phyloP scores from a whole-genome alignment of 2,113 vertebrate species.

The Podarcis muralis region DNA sequence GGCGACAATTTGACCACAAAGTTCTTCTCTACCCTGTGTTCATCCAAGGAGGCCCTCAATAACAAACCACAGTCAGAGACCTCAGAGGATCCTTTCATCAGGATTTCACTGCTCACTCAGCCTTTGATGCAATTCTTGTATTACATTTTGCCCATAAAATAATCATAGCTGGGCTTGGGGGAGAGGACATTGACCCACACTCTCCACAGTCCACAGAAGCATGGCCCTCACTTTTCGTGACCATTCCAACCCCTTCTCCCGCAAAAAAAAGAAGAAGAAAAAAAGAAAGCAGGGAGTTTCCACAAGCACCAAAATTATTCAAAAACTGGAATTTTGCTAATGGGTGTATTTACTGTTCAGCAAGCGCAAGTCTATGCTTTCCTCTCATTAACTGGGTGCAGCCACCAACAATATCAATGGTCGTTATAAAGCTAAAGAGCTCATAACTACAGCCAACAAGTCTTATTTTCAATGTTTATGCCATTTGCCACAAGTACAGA shows the following conservation, averaged over 20 bases:
- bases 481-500: not conserved
- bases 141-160: not conserved
- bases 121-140: not conserved
- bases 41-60: not conserved
- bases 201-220: not conserved
- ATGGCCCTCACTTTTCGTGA: not conserved
- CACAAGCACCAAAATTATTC: not conserved
- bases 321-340: not conserved
- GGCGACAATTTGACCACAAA: not conserved
- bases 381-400: not conserved
- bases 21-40: not conserved
- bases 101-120: not conserved
- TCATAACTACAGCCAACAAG: not conserved
- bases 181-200: not conserved
- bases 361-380: no score
- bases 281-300: not conserved
- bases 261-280: no score
- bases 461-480: not conserved
- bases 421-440: not conserved
- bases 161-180: not conserved
- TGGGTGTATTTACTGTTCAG: not conserved
- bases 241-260: not conserved
- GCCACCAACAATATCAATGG: not conserved
- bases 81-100: constrained; percentile 9
- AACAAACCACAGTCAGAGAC: constrained; percentile 26